Base-by-base conservation (phyloP, 2,888 invertebrate species). In the Nesidiocoris tenuis region DNA sequence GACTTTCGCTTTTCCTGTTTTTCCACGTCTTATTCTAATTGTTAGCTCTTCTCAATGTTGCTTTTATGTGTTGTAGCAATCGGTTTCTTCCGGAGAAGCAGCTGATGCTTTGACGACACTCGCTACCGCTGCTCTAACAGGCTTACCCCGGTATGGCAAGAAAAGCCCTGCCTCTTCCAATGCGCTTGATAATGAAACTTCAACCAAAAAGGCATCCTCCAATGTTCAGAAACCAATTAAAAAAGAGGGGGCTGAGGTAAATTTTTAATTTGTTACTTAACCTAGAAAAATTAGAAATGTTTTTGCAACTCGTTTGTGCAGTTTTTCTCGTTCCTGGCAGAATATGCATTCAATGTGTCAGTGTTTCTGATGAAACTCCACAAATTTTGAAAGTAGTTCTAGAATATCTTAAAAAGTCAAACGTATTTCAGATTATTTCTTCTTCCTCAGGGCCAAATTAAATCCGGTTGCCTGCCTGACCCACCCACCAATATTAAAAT, bases 401-500 rank as follows among this genome's bases (percentile, higher is more conserved):
- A n/a, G n/a, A n/a, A n/a, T n/a, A n/a, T n/a, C n/a, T n/a, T n/a
- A n/a, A n/a, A n/a, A n/a, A n/a, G n/a, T n/a, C n/a, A n/a, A n/a
- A n/a, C n/a, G n/a, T n/a, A n/a, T n/a, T n/a, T n/a, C n/a, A n/a
- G n/a, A n/a, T n/a, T n/a, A n/a, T n/a, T n/a, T n/a, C n/a, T n/a
- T n/a, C n/a, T n/a, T n/a, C n/a, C n/a, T n/a, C 59, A 9, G 59
- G 19, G 7, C n/a, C 59, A 59, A 59, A 7, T 54, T 1, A 72
- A 72, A 21, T 54, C 17, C n/a, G 5, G 17, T 7, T 61, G 61
- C 9, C 65, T 93, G 84, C 98, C 98, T 2, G 98, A 98, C 22
- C 98, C 98, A 2, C 98, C 98, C n/a, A 97, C 96, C 16, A 95
- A 97, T 54, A 98, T 98, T 80, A 98, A 98, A 86, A 98, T 99